Base-by-base conservation (phyloP, 2,113 vertebrate species). In the Chionis minor region DNA sequence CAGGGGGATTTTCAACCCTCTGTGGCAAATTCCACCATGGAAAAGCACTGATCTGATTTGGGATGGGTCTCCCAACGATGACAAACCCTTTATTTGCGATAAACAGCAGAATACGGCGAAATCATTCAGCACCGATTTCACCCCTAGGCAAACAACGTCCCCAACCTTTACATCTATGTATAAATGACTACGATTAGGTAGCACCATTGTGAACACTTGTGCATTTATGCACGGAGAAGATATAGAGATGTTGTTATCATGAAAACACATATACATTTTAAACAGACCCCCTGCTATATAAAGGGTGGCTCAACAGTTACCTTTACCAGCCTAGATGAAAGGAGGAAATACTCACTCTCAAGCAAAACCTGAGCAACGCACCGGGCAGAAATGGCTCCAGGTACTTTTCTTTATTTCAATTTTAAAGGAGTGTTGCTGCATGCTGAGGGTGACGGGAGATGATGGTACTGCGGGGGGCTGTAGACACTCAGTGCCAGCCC, bases 321-420 rank as follows among this genome's bases (percentile, higher is more conserved):
- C 54, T 24, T 77, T 21, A 35, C 55, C 87, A 95, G 38, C 75
- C 56, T 38, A 20, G 59, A 71, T 49, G 80, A 94, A 74, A 96
- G 59, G 83, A 96, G 33, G 87, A 75, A 79, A 83, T 51, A 35
- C 23, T 74, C 78, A n/a, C 49, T 74, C 47, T 49, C 89, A 51
- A 96, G 85, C 44, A 71, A 66, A 89, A 88, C 35, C 72, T 80
- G 86, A 84, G 40, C 77, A 90, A 77, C 73, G 40, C 74, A 30
- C 16, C 63, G 5, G 30, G 56, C 81, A 81, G 61, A 71, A 88
- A 98, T 98, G 98, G 87, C 90, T 97, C 71, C 97, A 98, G 98
- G 98, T 98, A 97, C 26, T 83, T 78, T 58, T 74, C 44, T 88
- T 81, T 47, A 54, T 88, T 79, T 80, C 14, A 1, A 17, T 54